These are phyloP conservation scores for Epistrophe grossulariae DNA, from an alignment of 2,888 invertebrate species.

Conservation along the genomic window DNA sequence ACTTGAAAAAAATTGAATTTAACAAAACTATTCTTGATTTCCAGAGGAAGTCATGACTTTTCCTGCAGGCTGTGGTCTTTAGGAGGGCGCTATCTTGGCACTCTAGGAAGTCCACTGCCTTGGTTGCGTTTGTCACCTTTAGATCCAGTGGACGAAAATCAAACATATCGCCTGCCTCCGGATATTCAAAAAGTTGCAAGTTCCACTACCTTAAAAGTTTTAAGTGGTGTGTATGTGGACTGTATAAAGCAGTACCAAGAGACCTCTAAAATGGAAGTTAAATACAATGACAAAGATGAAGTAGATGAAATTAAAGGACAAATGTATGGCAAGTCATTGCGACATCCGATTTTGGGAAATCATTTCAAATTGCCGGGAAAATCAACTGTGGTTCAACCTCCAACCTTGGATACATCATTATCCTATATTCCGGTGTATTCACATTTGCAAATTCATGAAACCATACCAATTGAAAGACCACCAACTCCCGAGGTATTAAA, in stretches of 20 bases:
- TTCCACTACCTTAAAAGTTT: conserved; percentile 90
- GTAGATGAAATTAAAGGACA: conserved; percentile 67
- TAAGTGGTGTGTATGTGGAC: conserved; percentile 53
- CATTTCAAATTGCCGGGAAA: conserved; percentile 85
- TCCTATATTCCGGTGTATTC: conserved; percentile 88
- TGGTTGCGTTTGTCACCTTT: conserved; percentile 86
- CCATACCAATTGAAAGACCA: conserved; percentile 85
- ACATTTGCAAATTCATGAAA: conserved; percentile 87
- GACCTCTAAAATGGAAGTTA: conserved; percentile 54
- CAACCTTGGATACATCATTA: conserved; percentile 87
- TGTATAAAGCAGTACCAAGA: conserved; percentile 59
- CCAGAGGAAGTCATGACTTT: conserved; percentile 88
- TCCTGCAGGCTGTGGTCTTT: conserved; percentile 91
- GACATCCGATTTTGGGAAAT: conserved; percentile 86
- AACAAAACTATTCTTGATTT: conserved; percentile 32
- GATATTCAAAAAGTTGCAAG: conserved; percentile 91
- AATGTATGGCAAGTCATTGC: conserved; percentile 85
- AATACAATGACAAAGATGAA: conserved; percentile 78
- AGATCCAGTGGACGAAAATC: conserved; percentile 82
- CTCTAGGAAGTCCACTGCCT: conserved; percentile 89
- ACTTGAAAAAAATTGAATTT: conserved; percentile 2
- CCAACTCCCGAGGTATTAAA: conserved; percentile 85
- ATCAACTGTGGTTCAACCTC: conserved; percentile 82
- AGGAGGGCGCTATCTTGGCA: conserved; percentile 89
- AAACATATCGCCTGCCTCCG: conserved; percentile 86